These are phyloP conservation scores for Mastomys coucha DNA, from an alignment of 2,113 vertebrate species.

Conservation along the genomic window DNA sequence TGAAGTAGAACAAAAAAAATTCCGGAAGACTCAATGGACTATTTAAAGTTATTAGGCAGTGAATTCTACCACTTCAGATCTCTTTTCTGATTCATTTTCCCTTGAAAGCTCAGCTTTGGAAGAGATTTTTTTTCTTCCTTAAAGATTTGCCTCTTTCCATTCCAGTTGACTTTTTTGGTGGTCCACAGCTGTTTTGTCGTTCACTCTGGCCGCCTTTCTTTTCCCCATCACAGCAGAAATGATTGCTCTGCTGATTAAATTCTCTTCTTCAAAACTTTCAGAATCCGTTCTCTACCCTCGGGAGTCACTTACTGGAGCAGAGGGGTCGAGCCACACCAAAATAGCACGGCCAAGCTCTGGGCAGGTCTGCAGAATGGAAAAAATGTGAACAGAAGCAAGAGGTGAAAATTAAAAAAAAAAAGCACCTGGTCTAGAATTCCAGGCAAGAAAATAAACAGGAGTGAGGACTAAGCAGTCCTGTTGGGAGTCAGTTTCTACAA, in stretches of 20 bases:
- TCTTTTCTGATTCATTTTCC: slow-evolving; percentile 87
- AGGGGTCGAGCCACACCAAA: slow-evolving; percentile 54
- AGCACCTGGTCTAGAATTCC: slow-evolving; percentile 44
- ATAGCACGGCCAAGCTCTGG: slow-evolving; percentile 41
- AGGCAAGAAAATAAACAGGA: slow-evolving; percentile 56
- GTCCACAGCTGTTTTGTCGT: slow-evolving; percentile 85
- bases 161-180: slow-evolving; percentile 86
- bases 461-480: slow-evolving; percentile 26
- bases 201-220: slow-evolving; percentile 75
- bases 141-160: slow-evolving; percentile 84
- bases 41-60: slow-evolving; percentile 91
- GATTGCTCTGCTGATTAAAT: slow-evolving; percentile 91
- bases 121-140: slow-evolving; percentile 84
- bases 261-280: slow-evolving; percentile 88
- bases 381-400: slow-evolving; percentile 39
- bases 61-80: slow-evolving; percentile 87
- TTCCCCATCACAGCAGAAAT: slow-evolving; percentile 80
- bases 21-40: slow-evolving; percentile 91
- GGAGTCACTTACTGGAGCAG: slow-evolving; percentile 62
- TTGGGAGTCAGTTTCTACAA: neutral
- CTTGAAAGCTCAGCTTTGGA: slow-evolving; percentile 86
- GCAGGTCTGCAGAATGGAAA: slow-evolving; percentile 9
- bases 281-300: slow-evolving; percentile 74
- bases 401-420: neutral
- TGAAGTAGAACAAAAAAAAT: slow-evolving; percentile 91